Evolutionary conservation across 2,113 vertebrate genomes (phyloP).

Genomic region (Labrus mixtus): DNA sequence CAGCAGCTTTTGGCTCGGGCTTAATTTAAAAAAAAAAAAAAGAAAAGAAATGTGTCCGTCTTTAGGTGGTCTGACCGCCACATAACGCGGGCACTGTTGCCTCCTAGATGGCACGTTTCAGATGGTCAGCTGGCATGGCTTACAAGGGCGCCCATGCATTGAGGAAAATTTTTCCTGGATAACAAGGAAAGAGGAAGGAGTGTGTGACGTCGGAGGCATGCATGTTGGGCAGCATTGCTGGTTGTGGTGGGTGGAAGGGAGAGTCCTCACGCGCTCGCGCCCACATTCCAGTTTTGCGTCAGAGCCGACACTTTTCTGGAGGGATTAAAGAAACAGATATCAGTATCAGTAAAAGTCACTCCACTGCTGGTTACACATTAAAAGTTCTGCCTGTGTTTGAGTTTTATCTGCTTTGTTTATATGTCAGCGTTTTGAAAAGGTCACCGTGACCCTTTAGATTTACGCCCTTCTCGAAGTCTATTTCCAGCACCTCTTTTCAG

Average conservation of each 20-base stretch:
- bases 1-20: not conserved
- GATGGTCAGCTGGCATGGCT: not conserved
- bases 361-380: not conserved
- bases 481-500: not conserved
- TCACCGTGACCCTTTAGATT: not conserved
- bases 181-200: conserved; percentile 21
- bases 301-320: conserved; percentile 48
- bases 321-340: conserved; percentile 25
- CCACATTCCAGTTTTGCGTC: conserved; percentile 49
- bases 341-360: conserved; percentile 6
- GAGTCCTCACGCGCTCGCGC: not conserved
- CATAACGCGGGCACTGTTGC: not conserved
- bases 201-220: not conserved
- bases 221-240: not conserved
- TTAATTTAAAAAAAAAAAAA: conserved; percentile 31
- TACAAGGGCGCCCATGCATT: not conserved
- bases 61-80: not conserved
- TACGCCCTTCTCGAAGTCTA: not conserved
- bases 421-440: not conserved
- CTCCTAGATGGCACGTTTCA: conserved; percentile 2
- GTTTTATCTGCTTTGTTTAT: not conserved
- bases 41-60: not conserved
- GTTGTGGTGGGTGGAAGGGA: conserved; percentile 34
- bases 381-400: too few species aligned
- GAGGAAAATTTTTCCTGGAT: not conserved